A percentile compares a stretch with the other conserved stretches of the same genome.
These are phyloP conservation scores for Yponomeuta malinellus DNA, from an alignment of 2,888 invertebrate species.

Conservation along the genomic window DNA sequence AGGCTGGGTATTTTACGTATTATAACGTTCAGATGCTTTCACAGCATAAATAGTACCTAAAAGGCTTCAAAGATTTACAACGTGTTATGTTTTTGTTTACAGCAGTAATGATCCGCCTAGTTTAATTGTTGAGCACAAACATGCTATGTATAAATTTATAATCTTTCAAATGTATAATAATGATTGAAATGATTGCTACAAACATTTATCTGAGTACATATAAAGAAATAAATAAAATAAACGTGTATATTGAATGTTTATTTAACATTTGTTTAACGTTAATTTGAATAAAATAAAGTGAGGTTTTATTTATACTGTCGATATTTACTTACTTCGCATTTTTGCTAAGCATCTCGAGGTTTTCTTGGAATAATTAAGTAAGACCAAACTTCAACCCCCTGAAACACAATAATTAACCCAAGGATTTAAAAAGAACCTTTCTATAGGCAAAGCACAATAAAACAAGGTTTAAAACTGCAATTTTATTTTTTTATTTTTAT, in stretches of 20 bases:
- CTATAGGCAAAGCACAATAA: too few species aligned
- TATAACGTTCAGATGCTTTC: slow-evolving; percentile 26
- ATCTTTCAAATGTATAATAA: not conserved
- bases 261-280: not conserved
- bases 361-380: too few species aligned
- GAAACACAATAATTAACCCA: too few species aligned
- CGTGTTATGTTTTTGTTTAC: too few species aligned
- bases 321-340: not conserved
- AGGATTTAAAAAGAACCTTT: too few species aligned
- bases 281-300: slow-evolving; percentile 19
- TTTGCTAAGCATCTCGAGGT: not conserved
- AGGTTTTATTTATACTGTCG: slow-evolving; percentile 3
- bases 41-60: not conserved
- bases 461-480: too few species aligned
- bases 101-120: too few species aligned
- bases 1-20: slow-evolving; percentile 31
- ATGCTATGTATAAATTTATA: not conserved
- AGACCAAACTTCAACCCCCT: too few species aligned
- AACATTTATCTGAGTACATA: not conserved
- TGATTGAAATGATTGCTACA: not conserved
- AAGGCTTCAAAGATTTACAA: too few species aligned
- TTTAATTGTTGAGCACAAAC: too few species aligned
- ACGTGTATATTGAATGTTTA: slow-evolving; percentile 8
- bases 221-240: not conserved
- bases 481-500: too few species aligned